Base-by-base conservation (phyloP, 2,888 invertebrate genomes). In the Epinotia bilunana region DNA sequence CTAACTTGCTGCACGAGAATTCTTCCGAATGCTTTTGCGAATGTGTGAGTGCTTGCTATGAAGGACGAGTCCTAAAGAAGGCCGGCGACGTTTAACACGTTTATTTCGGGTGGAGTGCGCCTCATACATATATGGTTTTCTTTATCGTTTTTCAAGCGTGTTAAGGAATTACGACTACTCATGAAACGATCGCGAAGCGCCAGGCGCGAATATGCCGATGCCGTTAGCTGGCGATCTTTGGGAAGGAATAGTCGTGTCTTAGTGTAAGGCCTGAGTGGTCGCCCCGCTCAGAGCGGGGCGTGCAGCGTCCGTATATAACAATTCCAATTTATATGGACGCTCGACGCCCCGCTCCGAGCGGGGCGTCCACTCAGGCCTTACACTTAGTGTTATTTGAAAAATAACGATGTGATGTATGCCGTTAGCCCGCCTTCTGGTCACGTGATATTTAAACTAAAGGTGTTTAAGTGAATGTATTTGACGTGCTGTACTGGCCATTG, bases 1-100 rank as follows among this genome's bases (percentile, higher is more conserved):
- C 80, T 94, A 91, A 81, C 28, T 28, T n/a, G 16, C 33, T 11
- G 12, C 7, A 76, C 13, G 16, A 4, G 49, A 49, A 16, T 16
- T 4, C 49, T 53, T 53, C 13, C 20, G 20, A 43, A 79, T n/a
- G 23, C 23, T 11, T 67, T 3, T 58, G 58, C 57, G 23, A 65
- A 12, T 67, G 55, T 20, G 12, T 39, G 58, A 64, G 64, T 62
- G 73, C 62, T 67, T n/a, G 53, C 1, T 53, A 53, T 13, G 53
- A n/a, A 49, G 62, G 58, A 64, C 60, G 65, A 60, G 28, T 28
- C 55, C 58, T 49, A 9, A 33, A 57, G 16, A 64, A 23, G 58
- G 55, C 49, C 53, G 53, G 73, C 55, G 74, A 67, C 62, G 20
- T 68, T 20, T 39, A 53, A 49, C 65, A 65, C 53, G n/a, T 65